phyloP scores from a whole-genome alignment of 2,888 invertebrate genomes.

The Orthonychiurus folsomi region DNA sequence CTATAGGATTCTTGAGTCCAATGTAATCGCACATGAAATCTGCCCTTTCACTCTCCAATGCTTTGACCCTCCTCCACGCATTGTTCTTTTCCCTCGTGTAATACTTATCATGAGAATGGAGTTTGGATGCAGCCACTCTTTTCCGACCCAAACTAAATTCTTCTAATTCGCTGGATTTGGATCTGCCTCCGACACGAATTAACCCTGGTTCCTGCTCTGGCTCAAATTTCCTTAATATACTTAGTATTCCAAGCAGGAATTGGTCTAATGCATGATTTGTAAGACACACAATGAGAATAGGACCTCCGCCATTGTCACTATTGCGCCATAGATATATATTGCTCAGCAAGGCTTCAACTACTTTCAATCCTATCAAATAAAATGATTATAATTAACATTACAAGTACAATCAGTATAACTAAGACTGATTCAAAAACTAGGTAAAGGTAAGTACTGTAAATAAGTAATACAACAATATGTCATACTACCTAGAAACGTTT shows the following conservation, averaged over 20 bases:
- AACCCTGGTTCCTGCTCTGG: conserved; percentile 50
- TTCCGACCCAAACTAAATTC: conserved; percentile 12
- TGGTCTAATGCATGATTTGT: conserved; percentile 83
- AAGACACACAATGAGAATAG: conserved; percentile 68
- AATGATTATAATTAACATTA: too few relatives aligned
- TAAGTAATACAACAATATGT: too few relatives aligned
- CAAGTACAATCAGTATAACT: too few relatives aligned
- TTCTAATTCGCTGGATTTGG: conserved; percentile 52
- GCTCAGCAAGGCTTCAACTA: conserved; percentile 57
- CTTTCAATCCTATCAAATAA: conserved; percentile 69
- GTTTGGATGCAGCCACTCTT: conserved; percentile 12
- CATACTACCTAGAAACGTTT: conserved; percentile 52
- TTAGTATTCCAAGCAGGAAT: conserved; percentile 62
- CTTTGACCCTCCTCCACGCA: conserved; percentile 16
- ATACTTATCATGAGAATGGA: conserved; percentile 11
- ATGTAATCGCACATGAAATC: conserved; percentile 20
- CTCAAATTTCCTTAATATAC: conserved; percentile 40
- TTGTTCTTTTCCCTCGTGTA: conserved; percentile 8
- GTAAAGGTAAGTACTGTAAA: too few relatives aligned
- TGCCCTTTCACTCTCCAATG: conserved; percentile 16
- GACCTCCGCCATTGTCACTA: conserved; percentile 47
- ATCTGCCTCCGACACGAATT: conserved; percentile 61
- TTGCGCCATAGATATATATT: conserved; percentile 47
- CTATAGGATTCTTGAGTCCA: conserved; percentile 21
- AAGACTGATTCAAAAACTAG: too few relatives aligned